Evolutionary conservation across 2,888 invertebrate genomes (phyloP), one percentile per base, ranked within the genome.

Genomic region (Pinctada fucata): DNA sequence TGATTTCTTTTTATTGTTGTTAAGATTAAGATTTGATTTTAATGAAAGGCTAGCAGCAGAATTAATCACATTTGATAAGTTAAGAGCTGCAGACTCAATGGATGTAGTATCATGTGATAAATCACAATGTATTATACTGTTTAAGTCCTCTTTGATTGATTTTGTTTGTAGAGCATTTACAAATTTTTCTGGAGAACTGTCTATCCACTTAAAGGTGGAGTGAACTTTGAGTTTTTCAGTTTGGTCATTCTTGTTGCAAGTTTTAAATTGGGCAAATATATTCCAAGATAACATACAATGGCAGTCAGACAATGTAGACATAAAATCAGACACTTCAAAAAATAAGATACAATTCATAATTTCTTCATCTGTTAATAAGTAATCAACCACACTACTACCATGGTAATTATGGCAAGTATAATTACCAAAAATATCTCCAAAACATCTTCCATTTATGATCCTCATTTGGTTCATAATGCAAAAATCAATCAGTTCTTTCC

Each of bases 371-470:
- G 63, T 13, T 8, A 78, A 16, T 10, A 68, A 66, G 58, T 75
- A 75, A 31, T 79, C 69, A 13, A 79, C 79, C 47, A 68, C 51
- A 75, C 76, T 79, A 10, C 45, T 50, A 10, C 75, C 69, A 49
- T 71, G 45, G 2, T 50, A 45, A 8, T 72, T 79, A 16, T 48
- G 64, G 52, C 76, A 79, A 4, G 79, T 79, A 58, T 68, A 72
- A 1, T 51, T 49, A 2, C 75, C 79, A 31, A 49, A 52, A 48
- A 71, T 68, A 45, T 76, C 72, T 50, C 72, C 79, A 48, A 76
- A 16, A 49, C 72, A 75, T 63, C 79, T 64, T 47, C 79, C 79
- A 75, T 79, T 79, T 13, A 79, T 64, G 50, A 79, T 76, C 5
- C 75, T 16, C 13, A 68, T 31, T 47, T 76, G 63, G 64, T 71